These are phyloP conservation scores for Phainopepla nitens DNA, from an alignment of 2,113 vertebrate species.

Conservation along the genomic window DNA sequence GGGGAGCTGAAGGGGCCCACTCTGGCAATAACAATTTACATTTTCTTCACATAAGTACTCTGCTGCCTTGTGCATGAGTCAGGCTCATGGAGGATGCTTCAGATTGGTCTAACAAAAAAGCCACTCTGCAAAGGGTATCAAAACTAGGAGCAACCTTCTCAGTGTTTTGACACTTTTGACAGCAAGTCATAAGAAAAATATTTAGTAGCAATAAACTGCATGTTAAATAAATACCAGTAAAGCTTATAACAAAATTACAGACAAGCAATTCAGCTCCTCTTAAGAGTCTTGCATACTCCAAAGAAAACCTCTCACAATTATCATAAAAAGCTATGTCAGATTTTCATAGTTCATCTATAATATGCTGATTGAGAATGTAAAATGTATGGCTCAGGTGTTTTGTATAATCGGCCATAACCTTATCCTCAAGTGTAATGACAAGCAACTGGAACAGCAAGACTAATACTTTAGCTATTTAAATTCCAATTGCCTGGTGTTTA, in stretches of 20 bases:
- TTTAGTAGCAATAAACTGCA: constrained; percentile 52
- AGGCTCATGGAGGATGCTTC: not conserved
- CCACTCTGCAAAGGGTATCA: not conserved
- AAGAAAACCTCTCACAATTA: constrained; percentile 75
- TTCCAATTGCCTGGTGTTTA: constrained; percentile 68
- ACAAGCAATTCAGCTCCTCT: constrained; percentile 68
- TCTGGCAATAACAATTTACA: not conserved
- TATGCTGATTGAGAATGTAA: constrained; percentile 69
- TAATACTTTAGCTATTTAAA: constrained; percentile 69
- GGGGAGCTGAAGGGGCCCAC: not conserved
- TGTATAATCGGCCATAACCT: constrained; percentile 65
- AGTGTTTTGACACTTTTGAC: not conserved
- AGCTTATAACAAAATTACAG: constrained; percentile 74
- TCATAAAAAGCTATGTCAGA: constrained; percentile 70
- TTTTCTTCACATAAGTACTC: not conserved
- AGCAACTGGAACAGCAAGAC: constrained; percentile 61
- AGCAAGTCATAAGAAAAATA: constrained; percentile 36
- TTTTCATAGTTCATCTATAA: constrained; percentile 76
- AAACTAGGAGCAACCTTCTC: not conserved
- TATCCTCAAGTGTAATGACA: constrained; percentile 63
- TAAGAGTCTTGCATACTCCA: constrained; percentile 66
- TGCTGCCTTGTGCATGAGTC: not conserved
- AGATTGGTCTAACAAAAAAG: not conserved
- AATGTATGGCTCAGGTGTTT: constrained; percentile 67
- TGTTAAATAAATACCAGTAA: constrained; percentile 71